These are phyloP conservation scores for Wasmannia auropunctata DNA, from an alignment of 1,140 invertebrate genomes.

Conservation along the genomic window DNA sequence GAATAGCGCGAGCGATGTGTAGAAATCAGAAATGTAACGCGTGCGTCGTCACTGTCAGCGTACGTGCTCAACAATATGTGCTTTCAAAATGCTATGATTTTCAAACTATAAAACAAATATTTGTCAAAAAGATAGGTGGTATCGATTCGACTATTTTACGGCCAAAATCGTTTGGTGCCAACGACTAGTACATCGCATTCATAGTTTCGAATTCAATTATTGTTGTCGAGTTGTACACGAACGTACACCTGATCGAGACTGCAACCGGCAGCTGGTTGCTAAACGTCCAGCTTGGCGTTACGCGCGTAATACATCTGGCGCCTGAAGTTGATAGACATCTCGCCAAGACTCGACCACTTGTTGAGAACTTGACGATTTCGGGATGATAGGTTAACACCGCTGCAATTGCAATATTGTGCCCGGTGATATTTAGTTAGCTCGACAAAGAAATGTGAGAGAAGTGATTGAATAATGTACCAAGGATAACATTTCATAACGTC, in stretches of 20 bases:
- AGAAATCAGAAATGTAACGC: neutral
- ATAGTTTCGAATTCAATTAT: conserved; percentile 37
- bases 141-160: neutral
- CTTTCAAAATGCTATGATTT: neutral
- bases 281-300: conserved; percentile 15
- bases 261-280: conserved; percentile 17
- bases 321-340: conserved; percentile 44
- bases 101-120: neutral
- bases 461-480: neutral
- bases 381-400: neutral
- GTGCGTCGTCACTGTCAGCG: neutral
- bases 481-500: neutral
- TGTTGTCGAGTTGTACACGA: neutral
- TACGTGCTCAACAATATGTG: neutral
- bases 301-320: conserved; percentile 4
- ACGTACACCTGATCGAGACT: conserved; percentile 7
- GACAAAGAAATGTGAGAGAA: neutral
- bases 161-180: neutral
- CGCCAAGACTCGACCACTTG: conserved; percentile 33
- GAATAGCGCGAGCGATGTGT: neutral
- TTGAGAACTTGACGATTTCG: conserved; percentile 42
- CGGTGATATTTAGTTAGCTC: conserved; percentile 10
- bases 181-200: neutral
- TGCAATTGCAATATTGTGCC: neutral
- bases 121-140: neutral